A percentile compares a stretch with the other conserved stretches of the same genome.
Evolutionary conservation across 2,888 invertebrate species (phyloP).

Genomic region (Melieria omissa): DNA sequence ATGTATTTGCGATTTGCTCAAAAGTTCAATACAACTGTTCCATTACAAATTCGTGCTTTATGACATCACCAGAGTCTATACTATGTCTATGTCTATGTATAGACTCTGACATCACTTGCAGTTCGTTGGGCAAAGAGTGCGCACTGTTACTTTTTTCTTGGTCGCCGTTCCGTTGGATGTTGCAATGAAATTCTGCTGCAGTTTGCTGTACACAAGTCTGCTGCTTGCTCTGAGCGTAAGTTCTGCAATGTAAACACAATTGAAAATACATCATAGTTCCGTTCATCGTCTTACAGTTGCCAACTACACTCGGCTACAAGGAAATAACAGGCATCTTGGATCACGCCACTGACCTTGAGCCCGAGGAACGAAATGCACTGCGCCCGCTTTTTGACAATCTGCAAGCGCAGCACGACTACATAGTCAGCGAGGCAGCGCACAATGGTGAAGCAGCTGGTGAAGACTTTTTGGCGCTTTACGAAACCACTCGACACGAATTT

Average conservation of each 20-base stretch:
- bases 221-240: slow-evolving; percentile 14
- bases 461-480: slow-evolving; percentile 41
- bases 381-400: slow-evolving; percentile 53
- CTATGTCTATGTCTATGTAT: no score
- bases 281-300: neutral
- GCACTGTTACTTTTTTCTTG: no score
- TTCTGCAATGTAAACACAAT: neutral
- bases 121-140: no score
- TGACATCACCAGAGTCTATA: no score
- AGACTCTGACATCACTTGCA: no score
- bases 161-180: no score
- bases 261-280: neutral
- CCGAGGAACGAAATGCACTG: slow-evolving; percentile 49
- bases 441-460: slow-evolving; percentile 33
- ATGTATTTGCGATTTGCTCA: no score
- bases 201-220: no score
- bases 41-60: no score
- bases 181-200: no score
- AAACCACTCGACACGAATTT: slow-evolving; percentile 45
- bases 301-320: slow-evolving; percentile 24
- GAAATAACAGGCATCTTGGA: slow-evolving; percentile 42
- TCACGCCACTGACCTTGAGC: slow-evolving; percentile 45
- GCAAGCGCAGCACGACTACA: slow-evolving; percentile 54
- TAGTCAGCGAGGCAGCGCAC: slow-evolving; percentile 44
- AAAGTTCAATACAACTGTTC: no score